phyloP scores from a whole-genome alignment of 2,797 vertebrate species.

The Urocyon cinereoargenteus region DNA sequence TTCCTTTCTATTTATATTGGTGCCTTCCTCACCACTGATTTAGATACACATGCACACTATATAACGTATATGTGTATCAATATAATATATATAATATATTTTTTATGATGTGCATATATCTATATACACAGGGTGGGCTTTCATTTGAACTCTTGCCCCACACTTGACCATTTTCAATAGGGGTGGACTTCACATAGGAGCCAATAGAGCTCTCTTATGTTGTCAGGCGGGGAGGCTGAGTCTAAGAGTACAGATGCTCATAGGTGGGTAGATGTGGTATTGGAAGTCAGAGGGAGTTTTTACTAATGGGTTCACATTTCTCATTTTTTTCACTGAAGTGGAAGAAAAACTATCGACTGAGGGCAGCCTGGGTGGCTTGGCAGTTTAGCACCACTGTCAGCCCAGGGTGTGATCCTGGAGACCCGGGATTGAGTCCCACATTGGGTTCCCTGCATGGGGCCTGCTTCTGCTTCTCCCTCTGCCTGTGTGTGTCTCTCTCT shows the following conservation, averaged over 20 bases:
- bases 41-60: neutral
- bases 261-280: rapidly evolving
- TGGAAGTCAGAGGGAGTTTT: neutral
- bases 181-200: neutral
- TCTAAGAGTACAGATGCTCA: no score
- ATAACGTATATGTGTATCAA: neutral
- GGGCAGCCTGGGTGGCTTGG: no score
- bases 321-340: neutral
- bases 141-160: neutral
- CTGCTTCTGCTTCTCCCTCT: no score
- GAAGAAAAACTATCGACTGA: neutral
- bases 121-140: neutral
- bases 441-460: no score
- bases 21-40: neutral
- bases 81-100: neutral
- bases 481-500: no score
- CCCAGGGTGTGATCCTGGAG: no score
- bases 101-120: neutral
- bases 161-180: neutral
- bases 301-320: neutral
- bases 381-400: no score
- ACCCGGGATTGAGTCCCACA: no score
- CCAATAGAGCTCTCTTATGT: no score
- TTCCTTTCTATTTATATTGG: neutral
- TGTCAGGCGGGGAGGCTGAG: neutral